Percentiles rank a stretch among this genome's conserved stretches.
Evolutionary conservation across 2,113 vertebrate genomes (phyloP).

Genomic region (Galeopterus variegatus): DNA sequence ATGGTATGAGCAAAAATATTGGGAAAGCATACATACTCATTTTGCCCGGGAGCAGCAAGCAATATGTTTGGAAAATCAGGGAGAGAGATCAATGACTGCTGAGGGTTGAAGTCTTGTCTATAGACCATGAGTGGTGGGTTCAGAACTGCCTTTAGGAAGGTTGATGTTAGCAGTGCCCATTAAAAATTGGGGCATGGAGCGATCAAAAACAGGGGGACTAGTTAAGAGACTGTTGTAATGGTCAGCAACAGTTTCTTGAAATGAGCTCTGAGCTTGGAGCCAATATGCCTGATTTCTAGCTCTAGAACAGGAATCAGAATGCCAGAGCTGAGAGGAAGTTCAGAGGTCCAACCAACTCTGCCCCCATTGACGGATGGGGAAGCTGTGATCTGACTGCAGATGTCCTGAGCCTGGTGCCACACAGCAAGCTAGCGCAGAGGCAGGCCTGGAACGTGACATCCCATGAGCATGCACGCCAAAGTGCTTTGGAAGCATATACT

Average conservation of each 20-base stretch:
- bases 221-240: neutral
- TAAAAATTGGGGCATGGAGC: neutral
- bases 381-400: neutral
- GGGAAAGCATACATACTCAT: neutral
- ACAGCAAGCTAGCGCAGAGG: neutral
- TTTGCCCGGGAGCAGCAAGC: neutral
- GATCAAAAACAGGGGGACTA: neutral
- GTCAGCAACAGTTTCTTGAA: neutral
- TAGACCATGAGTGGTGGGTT: neutral
- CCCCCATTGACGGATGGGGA: neutral
- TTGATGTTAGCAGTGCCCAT: neutral
- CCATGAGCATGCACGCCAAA: neutral
- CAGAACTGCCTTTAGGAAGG: neutral
- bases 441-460: neutral
- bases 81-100: neutral
- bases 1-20: conserved; percentile 28
- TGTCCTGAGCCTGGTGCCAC: neutral
- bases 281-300: neutral
- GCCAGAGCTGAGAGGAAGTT: neutral
- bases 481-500: neutral
- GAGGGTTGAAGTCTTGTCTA: accelerated
- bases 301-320: neutral
- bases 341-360: neutral
- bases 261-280: neutral
- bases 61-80: neutral